A percentile compares a stretch with the other conserved stretches of the same genome.
phyloP scores from a whole-genome alignment of 2,888 invertebrate species.

The Thera britannica region DNA sequence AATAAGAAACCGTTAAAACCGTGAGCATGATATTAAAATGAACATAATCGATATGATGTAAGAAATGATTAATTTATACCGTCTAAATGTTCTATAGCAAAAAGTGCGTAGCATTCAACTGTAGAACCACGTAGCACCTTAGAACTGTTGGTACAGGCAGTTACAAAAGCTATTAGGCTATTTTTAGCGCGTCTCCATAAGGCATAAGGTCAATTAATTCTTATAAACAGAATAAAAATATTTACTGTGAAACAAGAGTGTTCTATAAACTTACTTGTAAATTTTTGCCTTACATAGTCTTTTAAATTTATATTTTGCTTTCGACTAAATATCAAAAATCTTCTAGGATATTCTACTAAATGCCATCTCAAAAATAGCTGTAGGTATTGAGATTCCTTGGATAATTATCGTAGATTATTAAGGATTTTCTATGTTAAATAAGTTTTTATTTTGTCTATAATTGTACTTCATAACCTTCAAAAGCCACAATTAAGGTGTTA shows the following conservation, averaged over 20 bases:
- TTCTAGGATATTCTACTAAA: too few relatives aligned
- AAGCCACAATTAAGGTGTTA: constrained; percentile 29
- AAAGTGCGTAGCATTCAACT: constrained; percentile 29
- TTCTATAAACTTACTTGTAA: too few relatives aligned
- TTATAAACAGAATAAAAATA: too few relatives aligned
- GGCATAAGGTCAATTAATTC: too few relatives aligned
- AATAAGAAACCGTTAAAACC: constrained; percentile 19
- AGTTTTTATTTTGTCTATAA: not conserved
- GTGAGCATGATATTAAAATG: constrained; percentile 62
- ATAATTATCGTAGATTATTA: too few relatives aligned
- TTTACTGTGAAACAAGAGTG: too few relatives aligned
- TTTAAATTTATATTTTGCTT: too few relatives aligned
- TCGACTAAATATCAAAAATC: too few relatives aligned
- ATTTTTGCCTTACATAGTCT: too few relatives aligned
- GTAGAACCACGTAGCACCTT: not conserved
- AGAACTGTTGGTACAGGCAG: constrained; percentile 16
- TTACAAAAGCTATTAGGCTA: not conserved
- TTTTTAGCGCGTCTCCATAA: too few relatives aligned
- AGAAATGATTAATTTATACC: constrained; percentile 65
- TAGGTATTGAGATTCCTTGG: too few relatives aligned
- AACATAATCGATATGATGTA: constrained; percentile 53
- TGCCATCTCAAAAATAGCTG: too few relatives aligned
- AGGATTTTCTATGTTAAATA: not conserved
- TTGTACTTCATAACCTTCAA: constrained; percentile 35
- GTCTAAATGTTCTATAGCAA: constrained; percentile 52